Percentiles rank a stretch among this genome's conserved stretches.
phyloP scores from a whole-genome alignment of 2,888 invertebrate genomes.

The Xylota segnis region DNA sequence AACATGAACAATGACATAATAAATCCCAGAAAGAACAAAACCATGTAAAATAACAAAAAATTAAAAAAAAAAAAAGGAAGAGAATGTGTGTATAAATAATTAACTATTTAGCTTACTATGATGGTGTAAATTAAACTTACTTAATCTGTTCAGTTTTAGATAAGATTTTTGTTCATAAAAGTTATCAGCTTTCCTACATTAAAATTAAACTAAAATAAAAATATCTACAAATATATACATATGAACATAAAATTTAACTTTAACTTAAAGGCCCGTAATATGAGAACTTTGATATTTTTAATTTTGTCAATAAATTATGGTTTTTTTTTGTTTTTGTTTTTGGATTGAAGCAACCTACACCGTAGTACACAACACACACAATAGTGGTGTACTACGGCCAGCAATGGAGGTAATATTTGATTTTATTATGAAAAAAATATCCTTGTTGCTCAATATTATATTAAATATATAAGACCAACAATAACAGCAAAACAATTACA shows the following conservation, averaged over 20 bases:
- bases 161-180: constrained; percentile 17
- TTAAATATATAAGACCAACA: constrained; percentile 31
- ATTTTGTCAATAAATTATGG: not conserved
- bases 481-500: constrained; percentile 45
- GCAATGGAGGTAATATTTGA: not conserved
- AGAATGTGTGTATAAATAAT: constrained; percentile 27
- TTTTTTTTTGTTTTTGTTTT: too few species aligned
- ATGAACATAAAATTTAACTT: constrained; percentile 12
- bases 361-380: not conserved
- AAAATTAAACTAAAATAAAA: constrained; percentile 52
- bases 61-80: constrained; percentile 35
- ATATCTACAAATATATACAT: constrained; percentile 30
- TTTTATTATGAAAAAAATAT: constrained; percentile 65
- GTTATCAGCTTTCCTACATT: constrained; percentile 65
- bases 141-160: constrained; percentile 16
- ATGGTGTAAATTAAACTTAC: constrained; percentile 77
- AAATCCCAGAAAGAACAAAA: constrained; percentile 41
- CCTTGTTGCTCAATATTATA: constrained; percentile 42
- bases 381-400: not conserved
- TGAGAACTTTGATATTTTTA: constrained; percentile 2
- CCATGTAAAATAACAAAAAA: constrained; percentile 62
- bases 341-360: not conserved
- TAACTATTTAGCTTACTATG: constrained; percentile 63
- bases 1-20: constrained; percentile 37
- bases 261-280: not conserved